Evolutionary conservation across 2,113 vertebrate genomes (phyloP).

Genomic region (Anguilla japonica): DNA sequence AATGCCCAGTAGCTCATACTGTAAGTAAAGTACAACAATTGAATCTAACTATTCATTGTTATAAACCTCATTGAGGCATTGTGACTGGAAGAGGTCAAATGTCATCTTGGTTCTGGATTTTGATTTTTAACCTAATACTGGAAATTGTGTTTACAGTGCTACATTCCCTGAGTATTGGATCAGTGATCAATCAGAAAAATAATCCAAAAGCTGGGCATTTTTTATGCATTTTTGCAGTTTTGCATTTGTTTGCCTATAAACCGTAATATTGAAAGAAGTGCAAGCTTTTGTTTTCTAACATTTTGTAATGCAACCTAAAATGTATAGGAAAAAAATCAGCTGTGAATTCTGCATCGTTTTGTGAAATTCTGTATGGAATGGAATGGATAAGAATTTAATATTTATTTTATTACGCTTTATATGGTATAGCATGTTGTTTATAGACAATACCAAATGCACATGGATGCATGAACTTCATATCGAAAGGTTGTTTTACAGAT

Average conservation of each 20-base stretch:
- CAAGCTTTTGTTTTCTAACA: conserved; percentile 22
- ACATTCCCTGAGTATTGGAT: background rate
- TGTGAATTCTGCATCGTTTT: no score
- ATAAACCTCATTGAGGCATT: background rate
- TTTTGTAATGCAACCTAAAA: conserved; percentile 25
- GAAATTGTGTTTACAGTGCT: background rate
- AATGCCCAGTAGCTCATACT: background rate
- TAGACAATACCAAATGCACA: background rate
- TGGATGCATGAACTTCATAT: background rate
- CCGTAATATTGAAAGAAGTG: background rate
- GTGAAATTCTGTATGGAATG: no score
- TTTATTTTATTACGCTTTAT: no score
- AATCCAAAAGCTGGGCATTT: background rate
- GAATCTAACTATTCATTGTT: background rate
- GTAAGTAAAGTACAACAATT: background rate
- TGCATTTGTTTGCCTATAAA: background rate
- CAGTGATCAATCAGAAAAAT: background rate
- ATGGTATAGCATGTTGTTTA: background rate
- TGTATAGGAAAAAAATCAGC: background rate
- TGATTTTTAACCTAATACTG: background rate
- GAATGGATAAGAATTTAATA: no score
- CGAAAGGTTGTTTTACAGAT: background rate
- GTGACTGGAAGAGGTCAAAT: background rate
- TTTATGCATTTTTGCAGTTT: no score
- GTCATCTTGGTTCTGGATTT: background rate